Conservation (phyloP, 2,888 invertebrate species). For the Stegana nigrithorax region DNA sequence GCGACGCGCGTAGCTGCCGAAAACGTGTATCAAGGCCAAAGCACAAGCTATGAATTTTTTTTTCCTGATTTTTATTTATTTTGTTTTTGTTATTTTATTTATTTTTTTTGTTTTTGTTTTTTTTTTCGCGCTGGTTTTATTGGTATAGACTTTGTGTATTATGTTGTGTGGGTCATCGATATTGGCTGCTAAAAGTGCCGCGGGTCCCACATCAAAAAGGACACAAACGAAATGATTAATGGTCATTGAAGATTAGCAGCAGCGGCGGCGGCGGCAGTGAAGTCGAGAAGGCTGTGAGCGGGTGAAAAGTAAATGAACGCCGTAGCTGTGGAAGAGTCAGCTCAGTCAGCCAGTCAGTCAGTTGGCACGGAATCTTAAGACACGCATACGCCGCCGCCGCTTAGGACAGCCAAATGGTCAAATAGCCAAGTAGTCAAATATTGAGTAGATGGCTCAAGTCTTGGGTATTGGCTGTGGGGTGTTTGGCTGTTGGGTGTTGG, state of each 20-base stretch:
- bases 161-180: not conserved
- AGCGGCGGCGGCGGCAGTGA: not conserved
- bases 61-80: not conserved
- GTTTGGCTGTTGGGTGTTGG: too few species aligned
- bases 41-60: not conserved
- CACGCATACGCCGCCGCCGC: conserved; percentile 4
- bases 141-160: too few species aligned
- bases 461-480: too few species aligned
- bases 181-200: not conserved
- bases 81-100: not conserved
- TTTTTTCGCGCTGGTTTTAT: not conserved
- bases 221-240: conserved; percentile 56
- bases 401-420: too few species aligned
- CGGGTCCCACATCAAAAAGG: not conserved
- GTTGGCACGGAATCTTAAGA: conserved; percentile 23
- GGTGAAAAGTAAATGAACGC: not conserved
- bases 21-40: not conserved
- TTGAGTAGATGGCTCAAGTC: too few species aligned
- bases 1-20: not conserved
- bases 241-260: conserved; percentile 54
- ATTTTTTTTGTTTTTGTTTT: not conserved
- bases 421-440: too few species aligned
- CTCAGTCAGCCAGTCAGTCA: conserved; percentile 41
- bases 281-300: not conserved
- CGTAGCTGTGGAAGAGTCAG: not conserved